A percentile compares a stretch with the other conserved stretches of the same genome.
Evolutionary conservation across 1,140 invertebrate genomes (phyloP).

Genomic region (Thaumetopoea pityocampa): DNA sequence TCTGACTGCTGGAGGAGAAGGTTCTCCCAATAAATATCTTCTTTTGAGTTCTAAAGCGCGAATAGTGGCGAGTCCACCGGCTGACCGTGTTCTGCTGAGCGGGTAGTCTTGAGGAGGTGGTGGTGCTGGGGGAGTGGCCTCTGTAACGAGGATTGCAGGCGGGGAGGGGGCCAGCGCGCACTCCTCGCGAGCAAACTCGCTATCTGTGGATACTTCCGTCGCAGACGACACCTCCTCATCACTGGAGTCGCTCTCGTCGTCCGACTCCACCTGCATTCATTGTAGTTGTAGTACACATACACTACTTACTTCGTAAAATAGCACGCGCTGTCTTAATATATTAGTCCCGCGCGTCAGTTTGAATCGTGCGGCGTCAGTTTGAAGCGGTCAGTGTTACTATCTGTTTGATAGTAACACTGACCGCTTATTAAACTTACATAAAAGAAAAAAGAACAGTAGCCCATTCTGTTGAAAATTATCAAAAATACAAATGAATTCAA

Average conservation of each 20-base stretch:
- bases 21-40: constrained; percentile 85
- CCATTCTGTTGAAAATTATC: no score
- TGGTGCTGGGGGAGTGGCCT: constrained; percentile 53
- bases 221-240: constrained; percentile 87
- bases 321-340: no score
- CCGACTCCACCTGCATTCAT: constrained; percentile 80
- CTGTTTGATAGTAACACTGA: no score
- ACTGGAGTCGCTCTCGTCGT: constrained; percentile 79
- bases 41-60: constrained; percentile 90
- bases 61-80: constrained; percentile 90
- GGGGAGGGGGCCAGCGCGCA: constrained; percentile 77
- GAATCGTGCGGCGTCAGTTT: no score
- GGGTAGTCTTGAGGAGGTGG: constrained; percentile 82
- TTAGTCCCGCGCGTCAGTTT: no score
- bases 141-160: constrained; percentile 48
- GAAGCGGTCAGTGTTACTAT: no score
- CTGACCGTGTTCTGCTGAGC: constrained; percentile 87
- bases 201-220: constrained; percentile 93
- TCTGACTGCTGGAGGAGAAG: constrained; percentile 79
- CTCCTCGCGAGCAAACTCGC: constrained; percentile 91
- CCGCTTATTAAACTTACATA: no score
- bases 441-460: no score
- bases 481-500: no score
- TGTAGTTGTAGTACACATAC: no score
- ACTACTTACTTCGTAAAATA: no score